phyloP scores from a whole-genome alignment of 2,797 vertebrate species.

The Discoglossus pictus region DNA sequence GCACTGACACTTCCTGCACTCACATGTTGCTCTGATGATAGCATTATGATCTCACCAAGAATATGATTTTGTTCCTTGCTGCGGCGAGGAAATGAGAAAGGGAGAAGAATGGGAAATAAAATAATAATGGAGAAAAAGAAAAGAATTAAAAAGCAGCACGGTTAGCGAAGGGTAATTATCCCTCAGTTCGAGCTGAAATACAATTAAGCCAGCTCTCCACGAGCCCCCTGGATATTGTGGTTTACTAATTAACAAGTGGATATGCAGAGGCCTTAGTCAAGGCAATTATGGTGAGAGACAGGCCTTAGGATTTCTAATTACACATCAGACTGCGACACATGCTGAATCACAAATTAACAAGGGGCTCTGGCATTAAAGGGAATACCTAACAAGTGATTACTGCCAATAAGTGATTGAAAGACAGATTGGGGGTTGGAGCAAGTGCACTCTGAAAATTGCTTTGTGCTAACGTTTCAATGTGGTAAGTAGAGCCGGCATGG shows the following conservation, averaged over 20 bases:
- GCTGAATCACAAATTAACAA: conserved; percentile 63
- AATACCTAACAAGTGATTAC: conserved; percentile 52
- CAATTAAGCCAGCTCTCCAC: conserved; percentile 71
- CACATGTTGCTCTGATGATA: conserved; percentile 7
- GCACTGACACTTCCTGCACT: not conserved
- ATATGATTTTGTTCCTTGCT: conserved; percentile 40
- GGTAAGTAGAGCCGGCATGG: conserved; percentile 5
- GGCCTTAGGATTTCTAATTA: conserved; percentile 64
- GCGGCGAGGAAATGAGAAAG: conserved; percentile 40
- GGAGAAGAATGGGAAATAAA: conserved; percentile 40
- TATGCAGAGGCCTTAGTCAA: conserved; percentile 71
- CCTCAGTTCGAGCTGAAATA: conserved; percentile 72
- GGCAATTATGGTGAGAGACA: conserved; percentile 71
- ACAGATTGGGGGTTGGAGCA: conserved; percentile 19
- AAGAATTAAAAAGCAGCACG: conserved; percentile 68
- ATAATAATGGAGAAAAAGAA: conserved; percentile 53
- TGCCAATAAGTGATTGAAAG: conserved; percentile 45
- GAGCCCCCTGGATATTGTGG: conserved; percentile 73
- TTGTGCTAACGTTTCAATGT: conserved; percentile 40
- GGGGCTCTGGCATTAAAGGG: conserved; percentile 49
- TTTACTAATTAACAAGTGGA: conserved; percentile 79
- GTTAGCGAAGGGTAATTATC: conserved; percentile 69
- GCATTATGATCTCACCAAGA: conserved; percentile 19
- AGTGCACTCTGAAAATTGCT: conserved; percentile 18
- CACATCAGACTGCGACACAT: conserved; percentile 59